Evolutionary conservation across 2,113 vertebrate species (phyloP).

Genomic region (Burhinus bistriatus): DNA sequence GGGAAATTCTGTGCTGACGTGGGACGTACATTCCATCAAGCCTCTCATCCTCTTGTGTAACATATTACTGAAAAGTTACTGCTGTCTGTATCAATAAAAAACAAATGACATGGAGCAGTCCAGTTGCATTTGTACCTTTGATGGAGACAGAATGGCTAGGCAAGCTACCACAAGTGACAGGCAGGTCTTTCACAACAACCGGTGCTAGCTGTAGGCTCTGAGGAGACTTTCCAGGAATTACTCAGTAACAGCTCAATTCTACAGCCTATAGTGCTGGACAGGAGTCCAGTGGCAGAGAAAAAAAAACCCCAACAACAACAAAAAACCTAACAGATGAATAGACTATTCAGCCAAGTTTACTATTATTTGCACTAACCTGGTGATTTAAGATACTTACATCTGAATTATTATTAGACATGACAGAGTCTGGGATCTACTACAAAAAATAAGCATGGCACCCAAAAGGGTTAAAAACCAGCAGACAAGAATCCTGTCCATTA

Average conservation of each 20-base stretch:
- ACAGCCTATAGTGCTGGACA: not conserved
- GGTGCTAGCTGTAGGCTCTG: not conserved
- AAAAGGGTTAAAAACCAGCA: not conserved
- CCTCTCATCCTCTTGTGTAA: not conserved
- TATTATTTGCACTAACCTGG: not conserved
- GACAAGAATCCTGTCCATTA: not conserved
- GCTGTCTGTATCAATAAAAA: not conserved
- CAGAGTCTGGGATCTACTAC: not conserved
- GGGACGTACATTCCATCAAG: not conserved
- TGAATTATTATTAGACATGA: not conserved
- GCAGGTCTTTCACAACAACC: not conserved
- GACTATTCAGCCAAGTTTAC: not conserved
- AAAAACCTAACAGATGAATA: not conserved
- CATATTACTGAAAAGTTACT: not conserved
- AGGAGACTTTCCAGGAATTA: not conserved
- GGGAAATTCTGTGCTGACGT: not conserved
- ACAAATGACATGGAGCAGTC: not conserved
- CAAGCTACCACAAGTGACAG: not conserved
- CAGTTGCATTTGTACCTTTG: not conserved
- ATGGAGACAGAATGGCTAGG: not conserved
- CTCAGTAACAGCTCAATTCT: not conserved
- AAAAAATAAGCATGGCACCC: not conserved
- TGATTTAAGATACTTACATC: not conserved
- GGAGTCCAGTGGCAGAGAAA: not conserved
- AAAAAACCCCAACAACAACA: no score